Evolutionary conservation across 2,888 invertebrate species (phyloP).

Genomic region (Agriopis marginaria): DNA sequence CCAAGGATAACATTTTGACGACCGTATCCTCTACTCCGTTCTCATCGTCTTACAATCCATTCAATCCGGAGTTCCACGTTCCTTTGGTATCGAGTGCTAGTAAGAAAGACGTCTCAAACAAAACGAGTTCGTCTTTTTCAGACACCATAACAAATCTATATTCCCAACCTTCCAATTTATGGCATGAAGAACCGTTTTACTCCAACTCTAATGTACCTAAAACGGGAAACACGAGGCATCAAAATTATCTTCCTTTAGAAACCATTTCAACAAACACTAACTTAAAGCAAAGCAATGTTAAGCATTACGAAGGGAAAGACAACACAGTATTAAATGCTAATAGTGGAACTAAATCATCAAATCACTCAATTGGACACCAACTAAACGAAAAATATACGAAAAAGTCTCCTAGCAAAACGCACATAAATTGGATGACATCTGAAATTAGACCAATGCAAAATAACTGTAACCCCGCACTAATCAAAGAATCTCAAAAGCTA

Average conservation of each 20-base stretch:
- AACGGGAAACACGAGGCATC: constrained; percentile 65
- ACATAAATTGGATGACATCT: constrained; percentile 84
- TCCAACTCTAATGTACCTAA: constrained; percentile 70
- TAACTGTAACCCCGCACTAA: constrained; percentile 59
- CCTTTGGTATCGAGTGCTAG: constrained; percentile 71
- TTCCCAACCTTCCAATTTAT: constrained; percentile 76
- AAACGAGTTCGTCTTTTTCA: constrained; percentile 69
- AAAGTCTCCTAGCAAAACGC: constrained; percentile 80
- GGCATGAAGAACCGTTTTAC: constrained; percentile 81
- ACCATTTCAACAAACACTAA: constrained; percentile 59
- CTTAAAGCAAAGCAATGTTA: constrained; percentile 60
- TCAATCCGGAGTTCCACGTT: constrained; percentile 80
- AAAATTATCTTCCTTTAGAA: constrained; percentile 69
- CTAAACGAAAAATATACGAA: constrained; percentile 76
- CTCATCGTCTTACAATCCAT: constrained; percentile 77
- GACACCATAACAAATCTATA: constrained; percentile 79
- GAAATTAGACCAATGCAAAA: constrained; percentile 77
- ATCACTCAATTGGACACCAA: constrained; percentile 60
- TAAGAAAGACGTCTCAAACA: constrained; percentile 71
- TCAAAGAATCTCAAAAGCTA: constrained; percentile 68
- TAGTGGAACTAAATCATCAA: constrained; percentile 61
- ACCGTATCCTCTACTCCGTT: constrained; percentile 66
- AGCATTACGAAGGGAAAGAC: constrained; percentile 70
- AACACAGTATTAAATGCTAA: constrained; percentile 55
- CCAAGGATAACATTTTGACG: constrained; percentile 75